phyloP scores from a whole-genome alignment of 2,888 invertebrate species.

The Diplazon laetatorius region DNA sequence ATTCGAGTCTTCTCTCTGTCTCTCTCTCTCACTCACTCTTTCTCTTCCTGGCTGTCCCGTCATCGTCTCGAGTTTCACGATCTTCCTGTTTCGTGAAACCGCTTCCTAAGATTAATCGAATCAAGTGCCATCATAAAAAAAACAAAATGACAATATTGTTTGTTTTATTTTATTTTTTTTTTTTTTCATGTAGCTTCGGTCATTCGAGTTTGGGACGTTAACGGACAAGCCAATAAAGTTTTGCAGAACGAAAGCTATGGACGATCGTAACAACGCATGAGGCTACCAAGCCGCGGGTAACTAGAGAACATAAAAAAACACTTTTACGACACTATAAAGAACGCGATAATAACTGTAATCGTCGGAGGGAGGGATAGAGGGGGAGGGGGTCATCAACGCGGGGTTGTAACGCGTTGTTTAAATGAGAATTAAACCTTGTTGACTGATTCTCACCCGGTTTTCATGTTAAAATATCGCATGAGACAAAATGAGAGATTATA shows the following conservation, averaged over 20 bases:
- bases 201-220: background rate
- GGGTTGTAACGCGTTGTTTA: conserved; percentile 50
- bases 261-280: conserved; percentile 4
- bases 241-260: background rate
- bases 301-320: conserved; percentile 47
- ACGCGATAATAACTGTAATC: conserved; percentile 62
- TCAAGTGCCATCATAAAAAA: background rate
- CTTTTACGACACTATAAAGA: conserved; percentile 52
- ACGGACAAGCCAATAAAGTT: background rate
- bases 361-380: background rate
- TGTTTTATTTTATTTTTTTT: no score
- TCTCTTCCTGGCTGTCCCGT: background rate
- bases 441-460: conserved; percentile 44
- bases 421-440: conserved; percentile 41
- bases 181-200: background rate
- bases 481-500: background rate
- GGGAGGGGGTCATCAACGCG: background rate
- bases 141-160: conserved; percentile 7
- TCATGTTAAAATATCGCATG: background rate
- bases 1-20: conserved; percentile 63
- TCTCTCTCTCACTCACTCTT: conserved; percentile 20
- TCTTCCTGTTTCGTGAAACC: conserved; percentile 3
- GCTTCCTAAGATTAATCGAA: conserved; percentile 32
- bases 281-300: background rate
- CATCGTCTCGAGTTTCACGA: conserved; percentile 20